A percentile compares a stretch with the other conserved stretches of the same genome.
phyloP scores from a whole-genome alignment of 2,113 vertebrate species.

The Spheniscus mendiculus region DNA sequence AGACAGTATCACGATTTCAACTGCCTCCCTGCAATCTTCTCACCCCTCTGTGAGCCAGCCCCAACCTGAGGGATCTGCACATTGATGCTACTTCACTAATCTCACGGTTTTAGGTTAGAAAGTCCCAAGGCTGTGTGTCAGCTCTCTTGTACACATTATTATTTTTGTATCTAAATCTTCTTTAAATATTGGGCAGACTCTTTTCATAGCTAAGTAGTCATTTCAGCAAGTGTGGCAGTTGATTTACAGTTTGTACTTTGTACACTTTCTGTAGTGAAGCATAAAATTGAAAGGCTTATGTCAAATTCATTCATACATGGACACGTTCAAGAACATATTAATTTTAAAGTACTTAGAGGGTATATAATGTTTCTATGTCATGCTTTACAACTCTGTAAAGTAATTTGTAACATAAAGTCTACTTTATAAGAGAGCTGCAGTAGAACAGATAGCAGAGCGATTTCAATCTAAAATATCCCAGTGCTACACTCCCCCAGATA shows the following conservation, averaged over 20 bases:
- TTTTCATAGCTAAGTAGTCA: constrained; percentile 43
- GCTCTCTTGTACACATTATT: neutral
- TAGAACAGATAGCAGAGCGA: constrained; percentile 3
- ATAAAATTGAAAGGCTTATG: constrained; percentile 69
- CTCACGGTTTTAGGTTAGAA: neutral
- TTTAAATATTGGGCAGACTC: constrained; percentile 36
- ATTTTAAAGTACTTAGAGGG: constrained; percentile 71
- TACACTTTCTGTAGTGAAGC: constrained; percentile 56
- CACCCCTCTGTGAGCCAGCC: neutral
- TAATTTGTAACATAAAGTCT: constrained; percentile 58
- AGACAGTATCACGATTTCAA: neutral
- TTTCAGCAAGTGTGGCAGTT: constrained; percentile 38
- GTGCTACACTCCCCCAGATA: neutral
- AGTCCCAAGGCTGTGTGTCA: neutral
- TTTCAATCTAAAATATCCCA: constrained; percentile 48
- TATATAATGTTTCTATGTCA: constrained; percentile 64
- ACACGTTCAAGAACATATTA: constrained; percentile 70
- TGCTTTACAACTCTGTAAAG: constrained; percentile 66
- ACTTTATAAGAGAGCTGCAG: constrained; percentile 45
- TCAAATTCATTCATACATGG: constrained; percentile 68
- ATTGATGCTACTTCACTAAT: neutral
- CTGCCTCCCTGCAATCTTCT: neutral
- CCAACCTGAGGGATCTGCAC: neutral
- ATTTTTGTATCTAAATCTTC: constrained; percentile 38
- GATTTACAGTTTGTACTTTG: constrained; percentile 69